phyloP scores from a whole-genome alignment of 2,888 invertebrate species.

The Sipha maydis region DNA sequence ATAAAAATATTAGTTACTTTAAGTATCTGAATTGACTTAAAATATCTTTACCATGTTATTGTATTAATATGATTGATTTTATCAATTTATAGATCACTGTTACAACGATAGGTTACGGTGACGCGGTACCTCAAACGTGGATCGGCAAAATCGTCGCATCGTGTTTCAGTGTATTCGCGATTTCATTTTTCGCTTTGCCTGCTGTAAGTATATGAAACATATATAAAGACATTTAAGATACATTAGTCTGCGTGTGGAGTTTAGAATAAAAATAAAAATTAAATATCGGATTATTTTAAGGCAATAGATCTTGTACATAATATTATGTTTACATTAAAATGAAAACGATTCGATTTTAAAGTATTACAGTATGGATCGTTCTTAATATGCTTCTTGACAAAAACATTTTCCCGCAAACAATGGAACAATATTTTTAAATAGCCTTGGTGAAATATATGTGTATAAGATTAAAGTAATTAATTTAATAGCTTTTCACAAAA shows the following conservation, averaged over 20 bases:
- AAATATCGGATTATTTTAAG: neutral
- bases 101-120: constrained; percentile 88
- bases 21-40: too few relatives aligned
- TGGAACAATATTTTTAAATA: neutral
- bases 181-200: constrained; percentile 87
- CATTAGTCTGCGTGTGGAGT: neutral
- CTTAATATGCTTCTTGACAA: neutral
- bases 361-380: neutral
- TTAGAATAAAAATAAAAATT: neutral
- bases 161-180: constrained; percentile 86
- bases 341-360: neutral
- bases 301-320: neutral
- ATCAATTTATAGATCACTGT: constrained; percentile 75
- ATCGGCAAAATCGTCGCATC: constrained; percentile 87
- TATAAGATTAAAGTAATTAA: constrained; percentile 36
- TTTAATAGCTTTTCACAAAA: constrained; percentile 8
- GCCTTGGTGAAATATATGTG: constrained; percentile 4
- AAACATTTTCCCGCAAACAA: neutral
- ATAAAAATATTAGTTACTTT: too few relatives aligned
- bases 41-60: too few relatives aligned
- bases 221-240: neutral
- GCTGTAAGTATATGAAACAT: constrained; percentile 74
- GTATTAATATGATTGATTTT: too few relatives aligned
- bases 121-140: constrained; percentile 88
- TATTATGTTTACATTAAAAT: neutral